Percentiles rank a stretch among this genome's conserved stretches.
These are phyloP conservation scores for Meteorus cinctellus DNA, from an alignment of 2,888 invertebrate genomes.

Conservation along the genomic window DNA sequence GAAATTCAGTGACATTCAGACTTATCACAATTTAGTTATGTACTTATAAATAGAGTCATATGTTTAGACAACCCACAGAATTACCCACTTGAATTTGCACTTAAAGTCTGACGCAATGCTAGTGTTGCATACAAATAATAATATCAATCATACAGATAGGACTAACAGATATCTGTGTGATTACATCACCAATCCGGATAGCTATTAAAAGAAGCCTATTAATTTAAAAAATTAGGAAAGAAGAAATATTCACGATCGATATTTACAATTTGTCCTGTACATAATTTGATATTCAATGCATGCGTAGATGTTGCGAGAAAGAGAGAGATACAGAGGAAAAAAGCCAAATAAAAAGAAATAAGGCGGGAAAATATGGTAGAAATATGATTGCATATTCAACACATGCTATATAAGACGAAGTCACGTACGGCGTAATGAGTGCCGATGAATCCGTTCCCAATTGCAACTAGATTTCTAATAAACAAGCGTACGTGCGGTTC, in stretches of 20 bases:
- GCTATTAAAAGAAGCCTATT: background rate
- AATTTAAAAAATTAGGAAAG: background rate
- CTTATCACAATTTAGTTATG: too few relatives aligned
- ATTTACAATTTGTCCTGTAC: background rate
- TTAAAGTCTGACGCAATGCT: too few relatives aligned
- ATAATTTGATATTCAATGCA: constrained; percentile 17
- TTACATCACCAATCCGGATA: too few relatives aligned
- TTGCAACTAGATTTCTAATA: constrained; percentile 51
- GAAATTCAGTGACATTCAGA: too few relatives aligned
- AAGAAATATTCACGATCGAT: constrained; percentile 19
- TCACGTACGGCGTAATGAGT: constrained; percentile 43
- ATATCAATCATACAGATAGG: too few relatives aligned
- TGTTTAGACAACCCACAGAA: too few relatives aligned
- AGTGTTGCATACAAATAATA: too few relatives aligned
- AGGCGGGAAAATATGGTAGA: constrained; percentile 13
- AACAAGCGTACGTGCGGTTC: constrained; percentile 53
- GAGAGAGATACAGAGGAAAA: constrained; percentile 29
- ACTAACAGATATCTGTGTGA: too few relatives aligned
- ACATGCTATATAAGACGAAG: constrained; percentile 39
- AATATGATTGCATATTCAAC: constrained; percentile 43
- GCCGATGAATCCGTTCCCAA: constrained; percentile 45
- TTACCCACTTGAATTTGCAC: too few relatives aligned
- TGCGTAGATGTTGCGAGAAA: background rate
- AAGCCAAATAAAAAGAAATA: constrained; percentile 25
- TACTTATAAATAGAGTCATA: too few relatives aligned